phyloP scores from a whole-genome alignment of 2,113 vertebrate species.

The Saguinus midas region DNA sequence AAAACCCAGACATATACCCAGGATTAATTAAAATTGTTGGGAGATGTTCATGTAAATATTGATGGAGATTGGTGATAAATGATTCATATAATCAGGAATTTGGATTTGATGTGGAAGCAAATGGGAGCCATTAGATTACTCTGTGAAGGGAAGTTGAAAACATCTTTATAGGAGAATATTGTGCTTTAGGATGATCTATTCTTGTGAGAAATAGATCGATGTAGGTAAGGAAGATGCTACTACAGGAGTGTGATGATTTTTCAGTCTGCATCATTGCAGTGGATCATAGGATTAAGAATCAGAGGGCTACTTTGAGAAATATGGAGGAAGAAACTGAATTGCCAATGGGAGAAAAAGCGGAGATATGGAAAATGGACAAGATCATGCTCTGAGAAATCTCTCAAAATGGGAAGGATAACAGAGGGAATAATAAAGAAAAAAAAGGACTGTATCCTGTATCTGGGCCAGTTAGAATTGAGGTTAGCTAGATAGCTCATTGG shows the following conservation, averaged over 20 bases:
- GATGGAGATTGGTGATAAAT: neutral
- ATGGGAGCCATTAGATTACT: neutral
- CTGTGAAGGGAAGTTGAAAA: neutral
- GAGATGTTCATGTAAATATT: neutral
- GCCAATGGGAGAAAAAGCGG: neutral
- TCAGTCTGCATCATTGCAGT: neutral
- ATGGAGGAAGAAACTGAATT: neutral
- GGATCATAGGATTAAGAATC: neutral
- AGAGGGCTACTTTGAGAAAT: neutral
- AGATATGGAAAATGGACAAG: neutral
- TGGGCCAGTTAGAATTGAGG: neutral
- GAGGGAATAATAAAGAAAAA: neutral
- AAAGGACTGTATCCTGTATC: neutral
- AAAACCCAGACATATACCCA: neutral
- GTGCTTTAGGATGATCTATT: neutral
- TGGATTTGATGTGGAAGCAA: conserved; percentile 17
- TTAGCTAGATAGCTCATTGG: neutral
- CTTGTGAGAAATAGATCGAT: neutral
- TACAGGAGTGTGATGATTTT: neutral
- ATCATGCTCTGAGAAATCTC: neutral
- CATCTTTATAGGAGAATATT: neutral
- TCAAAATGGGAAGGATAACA: neutral
- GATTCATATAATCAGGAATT: neutral
- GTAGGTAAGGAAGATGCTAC: neutral
- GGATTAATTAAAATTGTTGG: neutral